phyloP scores from a whole-genome alignment of 2,797 vertebrate genomes.

The Buphagus erythrorhynchus region DNA sequence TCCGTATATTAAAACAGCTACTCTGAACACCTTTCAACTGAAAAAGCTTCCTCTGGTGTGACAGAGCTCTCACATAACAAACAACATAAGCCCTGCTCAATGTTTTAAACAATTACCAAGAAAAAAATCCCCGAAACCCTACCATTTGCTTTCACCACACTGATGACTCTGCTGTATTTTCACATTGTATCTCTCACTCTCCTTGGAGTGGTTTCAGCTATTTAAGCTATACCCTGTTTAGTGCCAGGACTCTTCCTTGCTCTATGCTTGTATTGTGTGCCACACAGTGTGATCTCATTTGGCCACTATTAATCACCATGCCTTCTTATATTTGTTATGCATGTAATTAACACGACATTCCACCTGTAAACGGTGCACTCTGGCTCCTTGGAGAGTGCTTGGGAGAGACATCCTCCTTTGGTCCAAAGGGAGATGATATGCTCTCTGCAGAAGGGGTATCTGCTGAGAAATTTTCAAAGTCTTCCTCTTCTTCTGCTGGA shows the following conservation, averaged over 20 bases:
- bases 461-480: slow-evolving; percentile 84
- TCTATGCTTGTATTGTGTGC: background rate
- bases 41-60: background rate
- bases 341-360: background rate
- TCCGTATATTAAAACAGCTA: background rate
- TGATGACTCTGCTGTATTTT: background rate
- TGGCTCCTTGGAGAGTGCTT: slow-evolving; percentile 67
- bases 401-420: slow-evolving; percentile 60
- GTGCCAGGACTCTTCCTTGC: background rate
- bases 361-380: slow-evolving; percentile 91
- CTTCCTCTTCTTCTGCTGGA: slow-evolving; percentile 76
- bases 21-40: background rate
- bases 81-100: background rate
- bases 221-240: background rate
- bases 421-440: slow-evolving; percentile 79
- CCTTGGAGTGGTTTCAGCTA: background rate
- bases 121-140: background rate
- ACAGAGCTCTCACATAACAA: background rate
- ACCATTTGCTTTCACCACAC: background rate
- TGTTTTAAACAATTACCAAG: background rate
- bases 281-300: background rate
- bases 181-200: background rate
- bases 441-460: slow-evolving; percentile 86
- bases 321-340: background rate
- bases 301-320: background rate